These are phyloP conservation scores for Tipula confusa DNA, from an alignment of 2,888 invertebrate species.

Conservation along the genomic window DNA sequence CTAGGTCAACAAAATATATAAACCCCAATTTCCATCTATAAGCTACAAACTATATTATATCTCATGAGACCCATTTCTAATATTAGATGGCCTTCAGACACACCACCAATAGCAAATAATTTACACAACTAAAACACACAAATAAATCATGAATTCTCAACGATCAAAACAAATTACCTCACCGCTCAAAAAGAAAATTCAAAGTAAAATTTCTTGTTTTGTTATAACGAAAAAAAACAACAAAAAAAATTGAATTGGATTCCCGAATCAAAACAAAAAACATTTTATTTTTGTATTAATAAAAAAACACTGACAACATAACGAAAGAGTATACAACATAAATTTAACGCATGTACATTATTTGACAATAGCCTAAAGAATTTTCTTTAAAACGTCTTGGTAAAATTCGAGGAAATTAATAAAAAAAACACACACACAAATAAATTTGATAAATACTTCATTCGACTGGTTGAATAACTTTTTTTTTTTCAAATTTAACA, in stretches of 20 bases:
- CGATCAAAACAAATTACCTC: conserved; percentile 25
- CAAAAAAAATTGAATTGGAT: too few species aligned
- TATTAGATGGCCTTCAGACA: neutral
- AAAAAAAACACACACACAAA: neutral
- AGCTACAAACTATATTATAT: too few species aligned
- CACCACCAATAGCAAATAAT: neutral
- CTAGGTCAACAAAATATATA: too few species aligned
- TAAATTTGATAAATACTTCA: neutral
- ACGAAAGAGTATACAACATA: neutral
- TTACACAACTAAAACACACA: neutral
- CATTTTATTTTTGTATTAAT: neutral
- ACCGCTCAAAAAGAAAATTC: neutral
- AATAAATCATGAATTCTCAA: neutral
- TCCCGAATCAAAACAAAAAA: neutral
- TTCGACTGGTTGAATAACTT: neutral
- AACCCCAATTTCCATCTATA: too few species aligned
- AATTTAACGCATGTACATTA: neutral
- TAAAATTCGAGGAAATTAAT: neutral
- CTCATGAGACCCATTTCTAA: too few species aligned
- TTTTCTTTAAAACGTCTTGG: neutral
- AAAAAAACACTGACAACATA: neutral
- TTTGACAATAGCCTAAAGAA: neutral
- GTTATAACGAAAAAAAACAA: too few species aligned
- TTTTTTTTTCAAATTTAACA: neutral
- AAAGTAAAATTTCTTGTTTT: neutral